Base-by-base conservation (phyloP, 2,113 vertebrate genomes). In the Pterocles gutturalis region DNA sequence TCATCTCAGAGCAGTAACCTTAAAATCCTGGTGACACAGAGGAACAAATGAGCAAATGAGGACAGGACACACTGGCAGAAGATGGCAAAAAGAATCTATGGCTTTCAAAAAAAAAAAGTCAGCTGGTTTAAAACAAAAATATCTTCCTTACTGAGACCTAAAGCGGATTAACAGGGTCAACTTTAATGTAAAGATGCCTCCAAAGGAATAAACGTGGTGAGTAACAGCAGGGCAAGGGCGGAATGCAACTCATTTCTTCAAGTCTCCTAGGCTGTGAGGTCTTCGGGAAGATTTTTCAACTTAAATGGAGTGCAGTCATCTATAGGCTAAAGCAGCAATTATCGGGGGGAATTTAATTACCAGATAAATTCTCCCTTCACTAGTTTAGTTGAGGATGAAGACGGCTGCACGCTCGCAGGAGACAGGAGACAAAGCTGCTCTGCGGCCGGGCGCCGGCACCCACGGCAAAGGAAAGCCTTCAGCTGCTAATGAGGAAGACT, bases 231-330 rank as follows among this genome's bases (percentile, higher is more conserved):
- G 70, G 69, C 20, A 85, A 90, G 5, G 80, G 48, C 8, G 0
- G 57, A 58, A 34, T 5, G 48, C 3, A 12, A 83, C 77, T 94
- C 61, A 75, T 73, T 91, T 70, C 72, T 64, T 61, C 76, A 96
- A 96, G 88, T 90, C 85, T 98, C 88, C 61, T 70, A 89, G 91
- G 66, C 53, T 83, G 92, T 46, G 45, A 95, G 67, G 95, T 93
- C 92, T 95, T 96, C 66, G 28, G 77, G 92, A 96, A 96, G 95
- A 96, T 96, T 98, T 97, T 98, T 97, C 94, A 98, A 91, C 96
- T 95, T 97, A 98, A 97, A 98, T 87, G 95, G 96, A 98, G 96
- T 94, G 96, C 85, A 97, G 94, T 97, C 92, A 96, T 97, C 96
- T 97, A 94, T 61, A 93, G 94, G 88, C 92, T 96, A 98, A 96